Base-by-base conservation (phyloP, 2,888 invertebrate species). In the Drosophila barbarae region DNA sequence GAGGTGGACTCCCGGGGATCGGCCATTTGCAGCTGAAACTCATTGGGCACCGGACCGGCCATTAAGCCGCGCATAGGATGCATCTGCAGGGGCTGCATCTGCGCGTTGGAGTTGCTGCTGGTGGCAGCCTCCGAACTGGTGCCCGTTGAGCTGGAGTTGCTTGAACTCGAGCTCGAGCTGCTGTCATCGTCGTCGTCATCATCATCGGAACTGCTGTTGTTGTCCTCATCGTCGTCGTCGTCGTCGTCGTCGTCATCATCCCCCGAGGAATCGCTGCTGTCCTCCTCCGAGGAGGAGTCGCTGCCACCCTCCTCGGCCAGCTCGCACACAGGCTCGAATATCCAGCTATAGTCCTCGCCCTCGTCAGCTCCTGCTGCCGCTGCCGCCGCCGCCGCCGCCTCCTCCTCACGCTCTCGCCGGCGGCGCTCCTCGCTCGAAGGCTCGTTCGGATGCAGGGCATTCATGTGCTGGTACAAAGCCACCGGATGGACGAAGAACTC, bases 281-380 rank as follows among this genome's bases (percentile, higher is more conserved):
- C 69, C 12, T n/a, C 67, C 10, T 63, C 83, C 5, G 73, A 74
- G 2, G 82, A 64, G 2, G 69, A 59, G n/a, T 65, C 58, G 51
- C 61, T 67, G 15, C 64, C 69, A 7, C 53, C 71, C 63, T 28
- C 84, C 60, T 32, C 84, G 12, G 85, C 79, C 50, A 83, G 69
- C 64, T 89, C 87, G 69, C 90, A 90, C 10, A 90, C 85, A 1
- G 90, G 90, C 60, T 90, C 90, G 68, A 90, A 87, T 30, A 89
- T 86, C 80, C 87, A 88, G 53, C 88, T 88, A 38, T 88, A 89
- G 52, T 89, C 88, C 51, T 85, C 83, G 10, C 73, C 69, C 53
- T 86, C 85, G 28, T 75, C 74, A 5, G 74, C 10, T 74, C 77
- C 3, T 61, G 28, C 26, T 15, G 41, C 3, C 60, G 28, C 26